Evolutionary conservation across 2,888 invertebrate genomes (phyloP), one percentile per base, ranked within the genome.

Genomic region (Mechanitis messenoides): DNA sequence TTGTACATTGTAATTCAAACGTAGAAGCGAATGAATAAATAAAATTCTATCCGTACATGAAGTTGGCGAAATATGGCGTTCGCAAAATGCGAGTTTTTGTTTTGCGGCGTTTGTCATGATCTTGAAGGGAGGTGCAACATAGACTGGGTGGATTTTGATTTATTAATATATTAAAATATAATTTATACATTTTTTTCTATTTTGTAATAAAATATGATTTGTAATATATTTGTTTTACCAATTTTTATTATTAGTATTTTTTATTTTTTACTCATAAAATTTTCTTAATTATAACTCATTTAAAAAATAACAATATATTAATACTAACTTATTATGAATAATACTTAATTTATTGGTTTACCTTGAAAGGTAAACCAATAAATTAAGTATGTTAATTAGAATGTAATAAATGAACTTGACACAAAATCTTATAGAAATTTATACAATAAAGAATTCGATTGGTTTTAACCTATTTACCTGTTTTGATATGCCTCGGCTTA

Each of bases 21-120:
- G 20, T 50, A 50, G 50, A 50, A 50, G 7, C 28, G 50, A 31
- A 4, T 31, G 31, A 31, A 50, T 28, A 31, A 31, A 31, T 50
- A 31, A 42, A 50, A 50, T 6, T 31, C 50, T 50, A 50, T 28
- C 7, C 31, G 50, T 50, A 50, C 28, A 50, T 50, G 31, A 31
- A 50, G 50, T 50, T 9, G 50, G 31, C 50, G 31, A 50, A 28
- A 50, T 42, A 42, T 42, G 42, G 42, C 42, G 42, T 42, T 42
- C 42, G 42, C 42, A 42, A 42, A 42, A 42, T 42, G 42, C 42
- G 42, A 42, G 42, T 42, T 70, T 69, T 71, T 68, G 69, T 70
- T 71, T 69, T 68, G 66, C 60, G 62, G 64, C 64, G 66, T 68
- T 67, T 68, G 67, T 68, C 70, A 70, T 68, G 68, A 71, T 71